Conservation (phyloP, 2,113 vertebrate genomes). For the Xiphorhynchus elegans region DNA sequence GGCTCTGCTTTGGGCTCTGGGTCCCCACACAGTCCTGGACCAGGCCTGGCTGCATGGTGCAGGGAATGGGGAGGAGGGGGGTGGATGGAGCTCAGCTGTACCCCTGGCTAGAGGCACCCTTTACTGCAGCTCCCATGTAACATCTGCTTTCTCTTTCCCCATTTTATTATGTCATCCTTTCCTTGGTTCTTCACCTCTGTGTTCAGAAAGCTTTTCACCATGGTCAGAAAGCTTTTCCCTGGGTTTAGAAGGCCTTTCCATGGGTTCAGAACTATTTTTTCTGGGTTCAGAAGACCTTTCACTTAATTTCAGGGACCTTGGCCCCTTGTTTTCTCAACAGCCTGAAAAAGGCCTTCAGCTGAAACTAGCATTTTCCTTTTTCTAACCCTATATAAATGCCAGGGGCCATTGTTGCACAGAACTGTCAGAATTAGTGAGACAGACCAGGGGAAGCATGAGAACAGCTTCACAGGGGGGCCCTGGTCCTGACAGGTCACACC, state of each 20-base stretch:
- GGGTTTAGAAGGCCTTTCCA: not conserved
- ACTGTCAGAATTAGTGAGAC: not conserved
- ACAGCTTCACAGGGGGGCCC: not conserved
- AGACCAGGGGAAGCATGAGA: not conserved
- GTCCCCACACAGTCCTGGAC: accelerated
- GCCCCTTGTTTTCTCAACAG: not conserved
- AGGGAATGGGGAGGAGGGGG: not conserved
- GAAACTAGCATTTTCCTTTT: not conserved
- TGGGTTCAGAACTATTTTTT: not conserved
- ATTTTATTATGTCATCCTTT: not conserved
- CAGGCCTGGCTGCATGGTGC: not conserved
- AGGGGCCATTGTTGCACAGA: not conserved
- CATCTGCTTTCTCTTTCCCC: not conserved
- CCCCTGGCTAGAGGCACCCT: not conserved
- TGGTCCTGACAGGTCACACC: not conserved
- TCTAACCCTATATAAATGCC: not conserved
- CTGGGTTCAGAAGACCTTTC: not conserved
- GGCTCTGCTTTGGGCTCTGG: not conserved
- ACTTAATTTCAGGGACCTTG: not conserved
- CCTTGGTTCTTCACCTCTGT: not conserved
- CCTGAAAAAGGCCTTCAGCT: not conserved
- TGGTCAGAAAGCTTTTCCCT: too few relatives aligned
- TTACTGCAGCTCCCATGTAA: not conserved
- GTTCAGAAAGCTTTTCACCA: not conserved
- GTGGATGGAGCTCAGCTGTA: not conserved